phyloP scores from a whole-genome alignment of 2,113 vertebrate genomes.

The Strix aluco region DNA sequence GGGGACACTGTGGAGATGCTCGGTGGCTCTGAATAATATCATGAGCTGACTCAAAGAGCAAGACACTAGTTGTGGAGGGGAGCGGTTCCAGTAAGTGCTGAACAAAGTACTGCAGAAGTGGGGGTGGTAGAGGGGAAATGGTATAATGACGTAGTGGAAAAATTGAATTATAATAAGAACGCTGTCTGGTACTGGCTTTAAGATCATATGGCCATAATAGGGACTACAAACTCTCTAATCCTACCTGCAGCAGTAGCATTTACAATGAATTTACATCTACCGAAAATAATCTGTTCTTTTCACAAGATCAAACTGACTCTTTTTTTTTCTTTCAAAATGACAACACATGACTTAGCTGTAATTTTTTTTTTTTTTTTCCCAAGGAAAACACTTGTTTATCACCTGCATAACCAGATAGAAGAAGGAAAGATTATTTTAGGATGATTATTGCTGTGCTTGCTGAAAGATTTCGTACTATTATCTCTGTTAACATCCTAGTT shows the following conservation, averaged over 20 bases:
- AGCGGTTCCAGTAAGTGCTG: not conserved
- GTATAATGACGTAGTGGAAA: fast-evolving
- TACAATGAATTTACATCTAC: fast-evolving
- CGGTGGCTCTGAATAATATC: not conserved
- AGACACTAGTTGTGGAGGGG: fast-evolving
- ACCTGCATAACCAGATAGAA: not conserved
- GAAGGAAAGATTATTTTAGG: not conserved
- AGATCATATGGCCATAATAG: fast-evolving
- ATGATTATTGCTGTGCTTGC: not conserved
- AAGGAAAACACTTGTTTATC: not conserved
- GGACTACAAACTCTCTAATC: not conserved
- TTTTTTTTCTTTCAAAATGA: not conserved
- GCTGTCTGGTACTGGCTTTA: not conserved
- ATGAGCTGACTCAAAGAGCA: not conserved
- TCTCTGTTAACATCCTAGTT: not conserved
- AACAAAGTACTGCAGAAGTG: not conserved
- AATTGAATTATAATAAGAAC: not conserved
- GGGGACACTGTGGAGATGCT: not conserved
- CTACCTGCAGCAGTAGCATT: not conserved
- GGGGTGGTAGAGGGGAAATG: not conserved
- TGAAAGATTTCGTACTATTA: not conserved
- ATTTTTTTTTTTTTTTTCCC: not conserved
- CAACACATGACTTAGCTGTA: not conserved
- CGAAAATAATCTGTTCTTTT: not conserved
- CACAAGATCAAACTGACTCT: not conserved